Base-by-base conservation (phyloP, 2,113 vertebrate genomes). In the Colinus virginianus region DNA sequence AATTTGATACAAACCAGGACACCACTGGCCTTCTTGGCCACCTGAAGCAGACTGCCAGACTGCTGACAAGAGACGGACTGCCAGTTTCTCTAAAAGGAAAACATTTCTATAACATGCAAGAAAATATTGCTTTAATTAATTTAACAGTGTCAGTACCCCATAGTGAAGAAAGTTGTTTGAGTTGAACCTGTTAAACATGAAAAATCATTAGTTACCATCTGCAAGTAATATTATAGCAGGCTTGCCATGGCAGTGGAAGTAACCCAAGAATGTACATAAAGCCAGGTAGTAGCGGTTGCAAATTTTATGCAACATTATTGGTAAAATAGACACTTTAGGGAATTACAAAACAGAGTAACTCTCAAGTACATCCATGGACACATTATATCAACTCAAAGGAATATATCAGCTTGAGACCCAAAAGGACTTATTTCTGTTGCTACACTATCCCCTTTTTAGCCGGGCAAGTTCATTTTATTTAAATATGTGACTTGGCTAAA, bases 321-420 rank as follows among this genome's bases (percentile, higher is more conserved):
- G 20, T 11, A 18, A 9, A 23, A 43, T 13, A 51, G 9, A 10
- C 7, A 56, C 2, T 77, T 80, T 26, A 75, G 15, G 32, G 17
- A 53, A 62, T 53, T 42, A 32, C 40, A 66, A 6, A 66, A 66
- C 63, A 87, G 12, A 48, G 9, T 6, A 78, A 64, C 13, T 46
- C 13, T 6, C 8, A 66, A 56, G 12, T 66, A 64, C 40, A 7
- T 80, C 26, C 32, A 16, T 66, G 48, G 32, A 26, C 15, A 76
- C 0, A 0, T 63, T 55, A 11, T 38, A 75, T n/a, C 20, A 21
- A 28, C 12, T 40, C 5, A 67, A 49, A 63, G 22, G 32, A 89
- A 89, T 56, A 64, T 36, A 32, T 80, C 40, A 81, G 6, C 26
- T 45, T 59, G 56, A 2, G 14, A 59, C 17, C 5, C 30, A 38